Evolutionary conservation across 2,113 vertebrate species (phyloP).

Genomic region (Amphilophus citrinellus): DNA sequence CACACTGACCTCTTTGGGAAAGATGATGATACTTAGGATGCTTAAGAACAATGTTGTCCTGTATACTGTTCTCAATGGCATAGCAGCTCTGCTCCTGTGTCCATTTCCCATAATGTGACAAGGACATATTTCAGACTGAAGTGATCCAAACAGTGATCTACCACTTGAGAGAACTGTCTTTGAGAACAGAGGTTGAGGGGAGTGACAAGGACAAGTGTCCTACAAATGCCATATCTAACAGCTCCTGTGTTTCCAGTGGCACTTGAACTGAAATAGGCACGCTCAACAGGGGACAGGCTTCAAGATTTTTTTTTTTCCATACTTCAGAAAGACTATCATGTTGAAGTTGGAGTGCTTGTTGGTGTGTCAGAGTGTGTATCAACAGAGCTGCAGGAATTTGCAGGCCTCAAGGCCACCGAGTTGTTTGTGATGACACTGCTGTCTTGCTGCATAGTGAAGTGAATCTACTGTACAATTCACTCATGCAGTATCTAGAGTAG

Average conservation of each 20-base stretch:
- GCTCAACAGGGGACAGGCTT: slow-evolving; percentile 71
- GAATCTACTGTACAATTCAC: slow-evolving; percentile 25
- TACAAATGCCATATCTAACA: slow-evolving; percentile 73
- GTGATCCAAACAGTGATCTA: slow-evolving; percentile 72
- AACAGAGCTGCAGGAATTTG: slow-evolving; percentile 49
- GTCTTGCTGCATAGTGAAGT: slow-evolving; percentile 24
- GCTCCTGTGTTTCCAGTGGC: slow-evolving; percentile 75
- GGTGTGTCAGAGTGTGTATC: slow-evolving; percentile 51
- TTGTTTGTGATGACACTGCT: slow-evolving; percentile 47
- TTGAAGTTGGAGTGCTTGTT: slow-evolving; percentile 57
- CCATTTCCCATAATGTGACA: slow-evolving; percentile 74
- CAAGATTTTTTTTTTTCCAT: slow-evolving; percentile 65
- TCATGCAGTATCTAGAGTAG: background rate
- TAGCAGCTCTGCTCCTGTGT: slow-evolving; percentile 47
- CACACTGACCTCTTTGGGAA: slow-evolving; percentile 60
- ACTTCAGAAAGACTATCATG: slow-evolving; percentile 65
- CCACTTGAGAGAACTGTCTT: slow-evolving; percentile 79
- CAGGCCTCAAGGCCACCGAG: slow-evolving; percentile 22
- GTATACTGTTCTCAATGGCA: slow-evolving; percentile 59
- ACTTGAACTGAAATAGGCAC: slow-evolving; percentile 77
- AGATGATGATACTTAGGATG: slow-evolving; percentile 29
- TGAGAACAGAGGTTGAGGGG: slow-evolving; percentile 78
- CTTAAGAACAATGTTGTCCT: slow-evolving; percentile 54
- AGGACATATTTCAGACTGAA: slow-evolving; percentile 76
- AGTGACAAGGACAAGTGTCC: slow-evolving; percentile 79